A percentile compares a stretch with the other conserved stretches of the same genome.
Evolutionary conservation across 2,888 invertebrate species (phyloP).

Genomic region (Salpingus planirostris): DNA sequence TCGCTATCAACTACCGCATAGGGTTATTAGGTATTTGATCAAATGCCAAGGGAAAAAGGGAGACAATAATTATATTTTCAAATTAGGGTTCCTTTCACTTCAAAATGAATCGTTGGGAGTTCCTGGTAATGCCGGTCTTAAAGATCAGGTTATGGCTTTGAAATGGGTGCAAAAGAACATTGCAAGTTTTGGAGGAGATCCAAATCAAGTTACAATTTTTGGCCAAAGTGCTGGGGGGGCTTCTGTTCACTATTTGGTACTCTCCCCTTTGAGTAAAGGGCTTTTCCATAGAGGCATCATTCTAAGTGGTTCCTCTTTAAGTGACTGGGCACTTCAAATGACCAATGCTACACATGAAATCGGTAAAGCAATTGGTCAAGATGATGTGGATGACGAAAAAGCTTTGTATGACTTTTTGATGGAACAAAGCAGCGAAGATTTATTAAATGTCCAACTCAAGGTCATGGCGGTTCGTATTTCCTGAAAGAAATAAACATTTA

Average conservation of each 20-base stretch:
- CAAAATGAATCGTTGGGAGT: conserved; percentile 42
- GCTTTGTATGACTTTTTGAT: too few species aligned
- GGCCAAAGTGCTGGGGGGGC: conserved; percentile 48
- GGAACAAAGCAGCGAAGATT: too few species aligned
- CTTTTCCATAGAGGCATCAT: not conserved
- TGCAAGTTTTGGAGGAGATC: conserved; percentile 44
- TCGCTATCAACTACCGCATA: conserved; percentile 36
- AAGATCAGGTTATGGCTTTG: conserved; percentile 45
- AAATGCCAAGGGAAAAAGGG: too few species aligned
- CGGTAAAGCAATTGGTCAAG: too few species aligned
- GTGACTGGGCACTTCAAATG: too few species aligned
- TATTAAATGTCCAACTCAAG: too few species aligned
- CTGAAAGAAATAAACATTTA: too few species aligned
- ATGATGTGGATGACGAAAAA: too few species aligned
- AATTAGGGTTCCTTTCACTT: conserved; percentile 44
- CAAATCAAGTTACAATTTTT: conserved; percentile 46
- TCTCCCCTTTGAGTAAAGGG: conserved; percentile 42
- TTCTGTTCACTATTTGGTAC: conserved; percentile 43
- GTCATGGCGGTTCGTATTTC: too few species aligned
- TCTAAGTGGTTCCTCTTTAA: not conserved
- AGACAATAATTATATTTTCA: too few species aligned
- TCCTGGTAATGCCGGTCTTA: conserved; percentile 48
- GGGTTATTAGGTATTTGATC: conserved; percentile 32
- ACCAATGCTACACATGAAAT: too few species aligned
- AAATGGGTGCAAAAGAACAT: conserved; percentile 47